Evolutionary conservation across 2,113 vertebrate species (phyloP), one percentile per base, ranked within the genome.

Genomic region (Gadus macrocephalus): DNA sequence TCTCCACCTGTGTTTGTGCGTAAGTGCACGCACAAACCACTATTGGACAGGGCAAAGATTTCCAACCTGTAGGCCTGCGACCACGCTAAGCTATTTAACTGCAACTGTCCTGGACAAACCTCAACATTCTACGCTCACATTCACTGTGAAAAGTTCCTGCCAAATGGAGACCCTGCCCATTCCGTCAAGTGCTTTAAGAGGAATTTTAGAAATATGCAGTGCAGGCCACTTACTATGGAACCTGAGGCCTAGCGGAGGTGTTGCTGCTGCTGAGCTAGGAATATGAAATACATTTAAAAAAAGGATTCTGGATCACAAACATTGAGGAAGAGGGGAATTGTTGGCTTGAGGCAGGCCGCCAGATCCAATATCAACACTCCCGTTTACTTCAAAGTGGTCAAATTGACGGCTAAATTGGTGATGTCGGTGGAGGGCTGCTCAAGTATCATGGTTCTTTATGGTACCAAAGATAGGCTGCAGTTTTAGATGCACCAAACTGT

Each of bases 191-290:
- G 70, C 79, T 78, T 85, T 82, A 87, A 62, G 71, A 90, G 78
- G 80, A 90, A 91, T 91, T 81, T 78, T 70, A 90, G 86, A 90
- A 87, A 89, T 91, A 83, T 86, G 83, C 73, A 83, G 88, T 87
- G 88, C 83, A 25, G 25, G 25, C 25, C 25, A 25, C 80, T 78
- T 76, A 81, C 75, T 66, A 73, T 69, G 84, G 83, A 86, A 90
- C 87, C 79, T 70, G 53, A 80, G 71, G 19, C 5, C 5, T 58
- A 35, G 61, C 42, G 42, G 42, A 2, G 42, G 42, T 12, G 42
- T 49, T 49, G 42, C 72, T 78, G 31, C 69, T 61, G 81, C 82
- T 64, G 60, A 81, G 68, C 68, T 76, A 66, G 83, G 42, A 83
- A 78, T 82, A 81, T 83, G 89, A 88, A 89, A 88, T 71, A 66